phyloP scores from a whole-genome alignment of 2,888 invertebrate species.

The Lepeophtheirus nordmannii region DNA sequence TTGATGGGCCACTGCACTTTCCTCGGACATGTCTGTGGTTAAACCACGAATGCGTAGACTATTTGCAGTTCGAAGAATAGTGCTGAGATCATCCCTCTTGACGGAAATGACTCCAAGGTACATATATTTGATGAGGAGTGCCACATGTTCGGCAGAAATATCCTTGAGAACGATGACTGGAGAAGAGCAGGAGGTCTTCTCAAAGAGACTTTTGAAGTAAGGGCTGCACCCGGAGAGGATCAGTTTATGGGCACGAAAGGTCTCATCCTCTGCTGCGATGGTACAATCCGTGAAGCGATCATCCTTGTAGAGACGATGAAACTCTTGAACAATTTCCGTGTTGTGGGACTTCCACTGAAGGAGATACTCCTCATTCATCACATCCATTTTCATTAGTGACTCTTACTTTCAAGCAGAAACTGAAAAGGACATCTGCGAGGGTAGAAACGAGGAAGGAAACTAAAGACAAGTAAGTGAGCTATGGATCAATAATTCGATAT shows the following conservation, averaged over 20 bases:
- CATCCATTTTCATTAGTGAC: slow-evolving; percentile 4
- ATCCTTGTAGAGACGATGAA: slow-evolving; percentile 23
- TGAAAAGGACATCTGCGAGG: too few relatives aligned
- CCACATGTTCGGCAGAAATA: slow-evolving; percentile 27
- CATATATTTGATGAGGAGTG: slow-evolving; percentile 27
- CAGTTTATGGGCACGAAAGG: slow-evolving; percentile 27
- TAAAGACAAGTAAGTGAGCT: neutral
- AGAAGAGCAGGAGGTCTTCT: slow-evolving; percentile 27
- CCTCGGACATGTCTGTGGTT: neutral
- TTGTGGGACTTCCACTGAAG: slow-evolving; percentile 20
- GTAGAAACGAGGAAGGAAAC: neutral
- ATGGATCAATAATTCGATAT: slow-evolving; percentile 6
- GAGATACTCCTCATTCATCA: slow-evolving; percentile 6
- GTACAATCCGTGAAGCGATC: slow-evolving; percentile 27
- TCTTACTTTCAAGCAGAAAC: neutral
- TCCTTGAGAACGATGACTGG: slow-evolving; percentile 27
- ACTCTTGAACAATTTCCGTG: slow-evolving; percentile 1
- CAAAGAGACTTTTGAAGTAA: slow-evolving; percentile 28
- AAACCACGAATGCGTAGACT: slow-evolving; percentile 5
- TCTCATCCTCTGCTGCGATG: slow-evolving; percentile 27
- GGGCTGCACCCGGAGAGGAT: slow-evolving; percentile 28
- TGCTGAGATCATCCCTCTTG: slow-evolving; percentile 26
- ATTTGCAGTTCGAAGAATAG: neutral
- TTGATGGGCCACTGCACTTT: neutral
- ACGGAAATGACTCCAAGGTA: slow-evolving; percentile 28